phyloP scores from a whole-genome alignment of 2,113 vertebrate genomes.

The Brachyhypopomus gauderio region DNA sequence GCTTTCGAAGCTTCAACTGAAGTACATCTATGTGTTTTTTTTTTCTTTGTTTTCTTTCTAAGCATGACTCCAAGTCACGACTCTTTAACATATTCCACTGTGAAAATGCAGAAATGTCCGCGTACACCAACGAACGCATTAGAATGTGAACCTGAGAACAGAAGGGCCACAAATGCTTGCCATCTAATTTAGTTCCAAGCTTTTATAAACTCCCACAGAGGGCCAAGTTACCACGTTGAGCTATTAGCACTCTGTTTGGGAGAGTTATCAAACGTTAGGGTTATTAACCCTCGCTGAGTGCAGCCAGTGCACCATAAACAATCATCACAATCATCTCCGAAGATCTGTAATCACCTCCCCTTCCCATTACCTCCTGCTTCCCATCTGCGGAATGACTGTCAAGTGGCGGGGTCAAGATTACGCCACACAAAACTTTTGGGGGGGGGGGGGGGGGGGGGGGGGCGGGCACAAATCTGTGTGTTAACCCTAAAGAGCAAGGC shows the following conservation, averaged over 20 bases:
- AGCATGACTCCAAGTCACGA: constrained; percentile 55
- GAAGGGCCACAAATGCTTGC: background rate
- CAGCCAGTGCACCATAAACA: background rate
- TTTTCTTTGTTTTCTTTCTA: constrained; percentile 61
- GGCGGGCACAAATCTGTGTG: background rate
- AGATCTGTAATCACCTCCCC: constrained; percentile 10
- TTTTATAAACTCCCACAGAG: background rate
- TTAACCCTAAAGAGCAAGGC: constrained; percentile 25
- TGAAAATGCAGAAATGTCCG: constrained; percentile 54
- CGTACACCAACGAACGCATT: constrained; percentile 2
- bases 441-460: too few relatives aligned
- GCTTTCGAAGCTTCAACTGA: constrained; percentile 59
- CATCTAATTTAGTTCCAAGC: background rate
- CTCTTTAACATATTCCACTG: constrained; percentile 55
- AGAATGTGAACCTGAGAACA: background rate
- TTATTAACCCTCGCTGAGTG: background rate
- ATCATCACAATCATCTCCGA: background rate
- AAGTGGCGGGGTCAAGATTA: background rate
- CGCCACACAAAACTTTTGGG: constrained; percentile 4
- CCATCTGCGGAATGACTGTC: background rate
- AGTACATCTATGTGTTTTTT: constrained; percentile 55
- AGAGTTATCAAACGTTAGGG: background rate
- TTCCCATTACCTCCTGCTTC: background rate
- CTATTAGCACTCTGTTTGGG: background rate
- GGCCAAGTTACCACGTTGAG: background rate